Evolutionary conservation across 1,140 invertebrate species (phyloP).

Genomic region (Dolichoris vasculosae): DNA sequence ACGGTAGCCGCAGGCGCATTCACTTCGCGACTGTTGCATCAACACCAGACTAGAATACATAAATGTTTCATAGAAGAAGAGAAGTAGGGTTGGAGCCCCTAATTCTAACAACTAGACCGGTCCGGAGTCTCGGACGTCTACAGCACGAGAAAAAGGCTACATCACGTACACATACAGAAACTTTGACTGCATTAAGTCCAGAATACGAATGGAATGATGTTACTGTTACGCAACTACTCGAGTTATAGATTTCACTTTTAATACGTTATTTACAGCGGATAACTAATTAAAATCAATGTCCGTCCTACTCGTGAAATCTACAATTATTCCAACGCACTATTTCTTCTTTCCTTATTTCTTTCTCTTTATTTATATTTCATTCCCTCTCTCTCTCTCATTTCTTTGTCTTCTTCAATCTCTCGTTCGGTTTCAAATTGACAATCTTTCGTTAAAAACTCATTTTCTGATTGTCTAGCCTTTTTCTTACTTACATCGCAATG

Average conservation of each 20-base stretch:
- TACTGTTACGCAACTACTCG: background rate
- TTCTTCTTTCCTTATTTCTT: background rate
- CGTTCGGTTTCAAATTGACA: background rate
- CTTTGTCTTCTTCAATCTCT: background rate
- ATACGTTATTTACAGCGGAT: background rate
- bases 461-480: background rate
- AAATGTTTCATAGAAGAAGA: slow-evolving; percentile 12
- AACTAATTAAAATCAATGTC: background rate
- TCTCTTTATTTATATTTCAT: no score
- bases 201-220: background rate
- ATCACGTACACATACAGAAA: background rate
- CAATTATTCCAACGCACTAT: background rate
- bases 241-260: background rate
- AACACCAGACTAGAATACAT: background rate
- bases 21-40: background rate
- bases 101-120: background rate
- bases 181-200: background rate
- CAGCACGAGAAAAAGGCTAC: background rate
- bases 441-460: slow-evolving; percentile 19
- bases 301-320: background rate
- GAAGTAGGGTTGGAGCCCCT: background rate
- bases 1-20: background rate
- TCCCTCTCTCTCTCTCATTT: background rate
- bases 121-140: background rate
- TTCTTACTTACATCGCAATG: background rate